Conservation (phyloP, 2,113 vertebrate genomes). For the Oenanthe oenanthe region DNA sequence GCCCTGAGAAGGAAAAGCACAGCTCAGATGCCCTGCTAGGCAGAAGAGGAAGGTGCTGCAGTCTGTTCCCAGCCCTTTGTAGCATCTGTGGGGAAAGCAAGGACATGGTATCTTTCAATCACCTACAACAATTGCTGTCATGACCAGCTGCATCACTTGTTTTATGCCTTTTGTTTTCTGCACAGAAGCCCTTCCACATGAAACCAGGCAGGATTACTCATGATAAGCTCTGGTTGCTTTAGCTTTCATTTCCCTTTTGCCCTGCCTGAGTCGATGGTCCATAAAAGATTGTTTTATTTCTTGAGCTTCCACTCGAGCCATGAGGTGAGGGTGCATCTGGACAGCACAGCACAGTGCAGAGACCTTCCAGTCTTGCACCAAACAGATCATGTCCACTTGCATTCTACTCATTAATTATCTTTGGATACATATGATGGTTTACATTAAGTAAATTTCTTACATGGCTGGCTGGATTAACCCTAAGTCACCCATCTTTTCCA, state of each 20-base stretch:
- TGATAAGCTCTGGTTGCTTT: neutral
- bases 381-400: neutral
- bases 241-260: neutral
- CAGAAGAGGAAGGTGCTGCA: neutral
- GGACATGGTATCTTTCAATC: neutral
- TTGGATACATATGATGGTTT: neutral
- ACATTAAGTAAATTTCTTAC: neutral
- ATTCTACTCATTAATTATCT: neutral
- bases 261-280: neutral
- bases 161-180: neutral
- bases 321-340: neutral
- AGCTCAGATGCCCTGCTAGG: neutral
- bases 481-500: neutral
- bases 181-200: neutral
- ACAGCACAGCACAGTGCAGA: neutral
- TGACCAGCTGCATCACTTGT: neutral
- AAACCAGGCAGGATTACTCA: neutral
- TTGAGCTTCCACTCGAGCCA: neutral
- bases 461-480: neutral
- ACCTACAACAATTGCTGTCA: neutral
- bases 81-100: neutral
- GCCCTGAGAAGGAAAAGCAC: neutral
- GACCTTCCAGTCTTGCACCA: neutral
- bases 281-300: neutral
- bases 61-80: neutral